These are phyloP conservation scores for Chaetodon auriga DNA, from an alignment of 2,113 vertebrate genomes.

Conservation along the genomic window DNA sequence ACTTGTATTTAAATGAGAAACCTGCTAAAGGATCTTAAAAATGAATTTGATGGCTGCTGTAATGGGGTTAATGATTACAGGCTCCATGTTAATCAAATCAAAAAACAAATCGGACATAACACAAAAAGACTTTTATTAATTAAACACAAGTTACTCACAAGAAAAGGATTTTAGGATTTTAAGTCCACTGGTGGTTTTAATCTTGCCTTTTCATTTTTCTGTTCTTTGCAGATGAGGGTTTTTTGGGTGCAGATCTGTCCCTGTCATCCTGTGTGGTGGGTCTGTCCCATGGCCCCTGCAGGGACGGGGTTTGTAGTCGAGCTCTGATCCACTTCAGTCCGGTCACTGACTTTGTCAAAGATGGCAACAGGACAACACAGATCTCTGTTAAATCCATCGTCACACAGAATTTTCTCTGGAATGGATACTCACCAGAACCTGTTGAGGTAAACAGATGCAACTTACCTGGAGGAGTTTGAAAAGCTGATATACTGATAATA, in stretches of 20 bases:
- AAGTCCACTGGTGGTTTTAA: background rate
- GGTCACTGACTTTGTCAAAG: conserved; percentile 86
- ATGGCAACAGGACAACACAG: conserved; percentile 86
- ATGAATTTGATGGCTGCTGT: no score
- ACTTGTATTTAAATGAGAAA: no score
- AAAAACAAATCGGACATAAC: no score
- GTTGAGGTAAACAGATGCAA: conserved; percentile 80
- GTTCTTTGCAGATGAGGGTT: conserved; percentile 61
- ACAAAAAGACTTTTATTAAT: no score
- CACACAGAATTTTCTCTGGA: conserved; percentile 89
- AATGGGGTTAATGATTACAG: no score
- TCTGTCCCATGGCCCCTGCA: conserved; percentile 82
- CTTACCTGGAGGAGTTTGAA: background rate
- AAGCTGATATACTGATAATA: background rate
- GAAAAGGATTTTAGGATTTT: no score
- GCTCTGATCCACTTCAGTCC: conserved; percentile 85
- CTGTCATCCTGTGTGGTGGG: conserved; percentile 90
- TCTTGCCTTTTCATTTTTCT: background rate
- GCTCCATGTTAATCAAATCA: no score
- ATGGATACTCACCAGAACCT: conserved; percentile 85
- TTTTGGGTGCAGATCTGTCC: conserved; percentile 85
- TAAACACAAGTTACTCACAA: no score
- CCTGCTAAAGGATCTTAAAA: no score
- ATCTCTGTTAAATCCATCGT: conserved; percentile 83
- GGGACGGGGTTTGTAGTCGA: conserved; percentile 82